These are phyloP conservation scores for Calliphora vicina DNA, from an alignment of 1,140 invertebrate genomes.

Conservation along the genomic window DNA sequence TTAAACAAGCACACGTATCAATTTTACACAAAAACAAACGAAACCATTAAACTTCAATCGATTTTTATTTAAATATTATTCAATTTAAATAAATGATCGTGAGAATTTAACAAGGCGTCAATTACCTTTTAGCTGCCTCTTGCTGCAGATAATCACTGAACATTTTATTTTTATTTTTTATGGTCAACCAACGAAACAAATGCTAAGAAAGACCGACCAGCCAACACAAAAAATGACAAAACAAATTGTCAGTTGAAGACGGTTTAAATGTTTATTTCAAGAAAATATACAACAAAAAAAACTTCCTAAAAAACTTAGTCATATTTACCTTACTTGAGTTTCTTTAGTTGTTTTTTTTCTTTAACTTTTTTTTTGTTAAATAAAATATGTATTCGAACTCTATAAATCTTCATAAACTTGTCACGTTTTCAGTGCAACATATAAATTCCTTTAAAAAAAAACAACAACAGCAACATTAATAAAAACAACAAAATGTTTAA, in stretches of 20 bases:
- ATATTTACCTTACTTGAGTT: neutral
- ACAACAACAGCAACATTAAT: neutral
- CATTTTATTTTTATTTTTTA: neutral
- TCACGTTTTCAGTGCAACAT: conserved; percentile 39
- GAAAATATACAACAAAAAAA: neutral
- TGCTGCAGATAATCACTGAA: neutral
- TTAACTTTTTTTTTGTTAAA: neutral
- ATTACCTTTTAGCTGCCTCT: conserved; percentile 18
- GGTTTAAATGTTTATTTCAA: neutral
- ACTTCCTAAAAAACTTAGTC: neutral
- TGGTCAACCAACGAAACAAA: neutral
- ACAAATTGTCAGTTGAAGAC: neutral
- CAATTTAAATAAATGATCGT: conserved; percentile 36
- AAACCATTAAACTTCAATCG: conserved; percentile 1
- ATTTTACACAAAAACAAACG: neutral
- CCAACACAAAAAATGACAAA: neutral
- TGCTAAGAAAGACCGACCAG: too few species aligned
- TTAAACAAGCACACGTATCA: conserved; percentile 12
- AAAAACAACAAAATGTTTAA: neutral
- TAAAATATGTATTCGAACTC: conserved; percentile 35
- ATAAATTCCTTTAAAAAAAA: conserved; percentile 35
- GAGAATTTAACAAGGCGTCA: conserved; percentile 39
- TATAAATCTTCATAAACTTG: conserved; percentile 42
- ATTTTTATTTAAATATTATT: conserved; percentile 22
- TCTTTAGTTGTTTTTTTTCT: neutral